Conservation (phyloP, 2,888 invertebrate species). For the Drosophila cyrtoloma region DNA sequence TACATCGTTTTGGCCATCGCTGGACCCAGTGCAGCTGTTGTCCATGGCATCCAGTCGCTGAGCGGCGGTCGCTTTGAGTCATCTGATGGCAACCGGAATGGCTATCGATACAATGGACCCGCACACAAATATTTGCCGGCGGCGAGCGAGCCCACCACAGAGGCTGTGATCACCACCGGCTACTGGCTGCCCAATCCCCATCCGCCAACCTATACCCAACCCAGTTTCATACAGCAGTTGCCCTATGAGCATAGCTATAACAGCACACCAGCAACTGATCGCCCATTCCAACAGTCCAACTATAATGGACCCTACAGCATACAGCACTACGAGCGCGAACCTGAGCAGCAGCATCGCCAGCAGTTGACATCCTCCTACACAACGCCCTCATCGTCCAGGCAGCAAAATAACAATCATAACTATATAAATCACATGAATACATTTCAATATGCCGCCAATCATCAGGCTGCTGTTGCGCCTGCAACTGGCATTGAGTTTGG, state of each 20-base stretch:
- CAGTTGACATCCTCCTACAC: neutral
- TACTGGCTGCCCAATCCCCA: conserved; percentile 49
- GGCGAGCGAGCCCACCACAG: conserved; percentile 30
- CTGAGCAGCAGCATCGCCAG: conserved; percentile 19
- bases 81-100: conserved; percentile 31
- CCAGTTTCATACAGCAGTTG: conserved; percentile 11
- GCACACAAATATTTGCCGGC: conserved; percentile 67
- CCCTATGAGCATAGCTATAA: conserved; percentile 29
- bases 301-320: conserved; percentile 49
- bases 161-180: conserved; percentile 44
- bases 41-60: conserved; percentile 54
- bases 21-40: conserved; percentile 45
- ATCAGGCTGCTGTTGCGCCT: conserved; percentile 32
- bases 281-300: conserved; percentile 9
- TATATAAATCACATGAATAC: conserved; percentile 12
- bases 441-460: conserved; percentile 46
- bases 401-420: conserved; percentile 17
- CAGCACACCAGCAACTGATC: conserved; percentile 7
- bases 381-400: neutral
- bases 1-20: conserved; percentile 15
- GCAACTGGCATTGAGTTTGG: conserved; percentile 39
- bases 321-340: conserved; percentile 47
- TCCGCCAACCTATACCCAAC: neutral
- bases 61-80: conserved; percentile 7
- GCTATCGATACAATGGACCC: conserved; percentile 71